phyloP scores from a whole-genome alignment of 2,888 invertebrate genomes.

The Minunthozetes semirufus region DNA sequence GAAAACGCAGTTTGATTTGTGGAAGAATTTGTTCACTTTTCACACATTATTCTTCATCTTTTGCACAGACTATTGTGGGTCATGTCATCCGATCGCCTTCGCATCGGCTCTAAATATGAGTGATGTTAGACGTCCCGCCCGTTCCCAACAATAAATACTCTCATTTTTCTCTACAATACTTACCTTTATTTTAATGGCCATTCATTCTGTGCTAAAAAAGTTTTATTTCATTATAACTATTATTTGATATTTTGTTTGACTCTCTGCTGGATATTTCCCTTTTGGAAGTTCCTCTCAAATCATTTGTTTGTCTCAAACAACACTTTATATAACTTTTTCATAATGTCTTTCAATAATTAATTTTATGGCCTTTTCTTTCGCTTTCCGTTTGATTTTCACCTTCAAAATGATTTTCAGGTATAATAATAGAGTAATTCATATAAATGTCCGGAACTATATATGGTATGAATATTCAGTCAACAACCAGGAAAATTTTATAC shows the following conservation, averaged over 20 bases:
- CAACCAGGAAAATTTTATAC: too few relatives aligned
- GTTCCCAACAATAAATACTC: slow-evolving; percentile 14
- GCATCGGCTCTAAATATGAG: neutral
- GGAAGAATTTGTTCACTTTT: neutral
- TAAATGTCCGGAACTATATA: too few relatives aligned
- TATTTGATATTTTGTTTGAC: neutral
- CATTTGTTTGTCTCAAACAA: neutral
- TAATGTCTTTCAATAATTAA: neutral
- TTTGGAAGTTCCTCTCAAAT: neutral
- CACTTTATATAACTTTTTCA: neutral
- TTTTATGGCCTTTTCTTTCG: neutral
- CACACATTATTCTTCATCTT: neutral
- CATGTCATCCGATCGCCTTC: slow-evolving; percentile 13
- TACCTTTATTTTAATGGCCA: neutral
- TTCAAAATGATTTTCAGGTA: too few relatives aligned
- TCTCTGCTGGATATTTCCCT: neutral
- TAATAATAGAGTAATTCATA: too few relatives aligned
- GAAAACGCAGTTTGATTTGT: neutral
- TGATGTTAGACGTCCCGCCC: slow-evolving; percentile 18
- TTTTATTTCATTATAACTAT: neutral
- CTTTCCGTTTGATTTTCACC: too few relatives aligned
- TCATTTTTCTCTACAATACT: neutral
- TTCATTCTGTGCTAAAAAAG: neutral
- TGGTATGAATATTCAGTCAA: too few relatives aligned
- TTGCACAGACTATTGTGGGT: neutral